A percentile compares a stretch with the other conserved stretches of the same genome.
Conservation (phyloP, 2,888 invertebrate genomes). For the Homarus gammarus region DNA sequence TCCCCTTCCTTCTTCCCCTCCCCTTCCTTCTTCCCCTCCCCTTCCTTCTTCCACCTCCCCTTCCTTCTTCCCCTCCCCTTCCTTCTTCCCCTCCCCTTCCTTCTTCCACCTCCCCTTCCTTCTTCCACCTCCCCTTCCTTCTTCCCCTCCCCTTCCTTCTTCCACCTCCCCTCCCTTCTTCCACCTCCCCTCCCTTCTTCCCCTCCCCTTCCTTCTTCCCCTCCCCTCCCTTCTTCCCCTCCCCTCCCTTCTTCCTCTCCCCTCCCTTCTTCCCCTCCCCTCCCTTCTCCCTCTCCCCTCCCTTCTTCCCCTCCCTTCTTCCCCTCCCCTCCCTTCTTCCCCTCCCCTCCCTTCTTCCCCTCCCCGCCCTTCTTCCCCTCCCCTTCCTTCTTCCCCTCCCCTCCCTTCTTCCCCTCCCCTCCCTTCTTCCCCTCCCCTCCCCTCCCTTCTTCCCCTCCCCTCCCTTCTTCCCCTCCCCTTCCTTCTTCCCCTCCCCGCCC, state of each 20-base stretch:
- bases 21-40: not conserved
- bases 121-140: not conserved
- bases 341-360: not conserved
- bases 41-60: not conserved
- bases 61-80: not conserved
- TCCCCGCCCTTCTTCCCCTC: no score
- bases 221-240: not conserved
- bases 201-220: not conserved
- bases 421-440: not conserved
- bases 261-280: not conserved
- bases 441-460: not conserved
- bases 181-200: slow-evolving; percentile 1
- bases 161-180: not conserved
- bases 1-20: not conserved
- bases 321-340: not conserved
- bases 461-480: not conserved
- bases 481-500: not conserved
- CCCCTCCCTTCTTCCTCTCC: not conserved
- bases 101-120: not conserved
- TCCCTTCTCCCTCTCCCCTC: not conserved
- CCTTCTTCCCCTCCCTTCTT: not conserved
- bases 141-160: not conserved
- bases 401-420: no score
- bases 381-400: not conserved
- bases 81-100: not conserved